These are phyloP conservation scores for Lymantria dispar DNA, from an alignment of 2,888 invertebrate species.

Conservation along the genomic window DNA sequence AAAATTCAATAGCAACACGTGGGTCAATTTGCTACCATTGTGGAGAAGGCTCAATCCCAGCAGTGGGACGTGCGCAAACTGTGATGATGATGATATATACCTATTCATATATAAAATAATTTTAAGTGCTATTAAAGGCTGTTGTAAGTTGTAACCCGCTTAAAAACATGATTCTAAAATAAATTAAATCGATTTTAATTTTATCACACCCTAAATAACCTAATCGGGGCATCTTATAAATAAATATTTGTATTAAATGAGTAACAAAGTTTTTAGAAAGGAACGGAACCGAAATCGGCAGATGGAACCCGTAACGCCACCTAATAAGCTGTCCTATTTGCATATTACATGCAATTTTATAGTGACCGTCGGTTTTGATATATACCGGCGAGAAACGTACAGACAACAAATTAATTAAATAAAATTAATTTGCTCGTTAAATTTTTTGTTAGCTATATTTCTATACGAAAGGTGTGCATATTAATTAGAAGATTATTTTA, in stretches of 20 bases:
- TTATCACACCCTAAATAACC: too few species aligned
- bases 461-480: slow-evolving; percentile 8
- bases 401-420: slow-evolving; percentile 19
- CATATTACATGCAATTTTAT: slow-evolving; percentile 31
- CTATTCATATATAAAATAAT: too few species aligned
- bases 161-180: too few species aligned
- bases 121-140: too few species aligned
- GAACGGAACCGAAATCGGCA: slow-evolving; percentile 2
- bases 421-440: slow-evolving; percentile 12
- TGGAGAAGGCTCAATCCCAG: too few species aligned
- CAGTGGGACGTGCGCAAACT: too few species aligned
- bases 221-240: neutral
- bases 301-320: slow-evolving; percentile 7
- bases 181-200: too few species aligned
- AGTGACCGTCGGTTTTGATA: slow-evolving; percentile 23
- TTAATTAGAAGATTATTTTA: slow-evolving; percentile 6
- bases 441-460: slow-evolving; percentile 14
- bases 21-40: too few species aligned
- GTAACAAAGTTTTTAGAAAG: neutral
- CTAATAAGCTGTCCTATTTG: slow-evolving; percentile 24
- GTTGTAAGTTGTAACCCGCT: too few species aligned
- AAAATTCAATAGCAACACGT: too few species aligned
- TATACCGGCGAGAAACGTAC: slow-evolving; percentile 19
- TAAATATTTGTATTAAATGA: neutral
- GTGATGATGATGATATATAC: too few species aligned